These are phyloP conservation scores for Chinchilla lanigera DNA, from an alignment of 2,113 vertebrate species.

Conservation along the genomic window DNA sequence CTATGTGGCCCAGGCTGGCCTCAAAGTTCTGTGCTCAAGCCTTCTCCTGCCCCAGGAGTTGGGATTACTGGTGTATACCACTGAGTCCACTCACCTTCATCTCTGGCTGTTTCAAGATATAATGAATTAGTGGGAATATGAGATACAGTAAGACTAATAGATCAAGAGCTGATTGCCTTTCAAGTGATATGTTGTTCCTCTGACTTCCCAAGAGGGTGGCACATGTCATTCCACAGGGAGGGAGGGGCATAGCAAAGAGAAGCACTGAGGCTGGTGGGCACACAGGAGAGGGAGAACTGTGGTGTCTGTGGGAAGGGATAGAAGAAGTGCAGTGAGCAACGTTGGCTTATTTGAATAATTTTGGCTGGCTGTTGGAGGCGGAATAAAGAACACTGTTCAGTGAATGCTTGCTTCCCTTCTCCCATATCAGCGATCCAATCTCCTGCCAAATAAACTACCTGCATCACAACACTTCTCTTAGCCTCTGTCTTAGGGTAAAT, in stretches of 20 bases:
- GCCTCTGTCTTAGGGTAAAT: neutral
- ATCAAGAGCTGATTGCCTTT: neutral
- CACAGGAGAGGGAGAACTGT: neutral
- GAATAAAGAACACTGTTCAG: neutral
- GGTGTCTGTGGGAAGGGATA: neutral
- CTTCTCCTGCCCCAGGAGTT: neutral
- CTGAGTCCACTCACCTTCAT: neutral
- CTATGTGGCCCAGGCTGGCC: neutral
- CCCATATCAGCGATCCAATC: neutral
- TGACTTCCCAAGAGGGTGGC: neutral
- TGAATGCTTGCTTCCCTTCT: neutral
- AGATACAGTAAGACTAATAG: neutral
- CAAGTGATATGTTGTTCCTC: neutral
- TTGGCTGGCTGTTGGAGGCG: neutral
- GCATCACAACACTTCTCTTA: neutral
- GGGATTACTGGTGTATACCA: neutral
- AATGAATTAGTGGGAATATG: neutral
- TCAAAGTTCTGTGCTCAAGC: neutral
- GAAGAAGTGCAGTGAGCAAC: neutral
- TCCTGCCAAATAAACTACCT: neutral
- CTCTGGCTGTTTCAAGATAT: neutral
- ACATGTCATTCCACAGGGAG: neutral
- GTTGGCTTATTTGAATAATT: neutral
- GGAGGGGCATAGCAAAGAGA: rapidly evolving
- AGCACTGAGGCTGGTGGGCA: neutral